phyloP scores from a whole-genome alignment of 2,113 vertebrate genomes.

The Cheirogaleus medius region DNA sequence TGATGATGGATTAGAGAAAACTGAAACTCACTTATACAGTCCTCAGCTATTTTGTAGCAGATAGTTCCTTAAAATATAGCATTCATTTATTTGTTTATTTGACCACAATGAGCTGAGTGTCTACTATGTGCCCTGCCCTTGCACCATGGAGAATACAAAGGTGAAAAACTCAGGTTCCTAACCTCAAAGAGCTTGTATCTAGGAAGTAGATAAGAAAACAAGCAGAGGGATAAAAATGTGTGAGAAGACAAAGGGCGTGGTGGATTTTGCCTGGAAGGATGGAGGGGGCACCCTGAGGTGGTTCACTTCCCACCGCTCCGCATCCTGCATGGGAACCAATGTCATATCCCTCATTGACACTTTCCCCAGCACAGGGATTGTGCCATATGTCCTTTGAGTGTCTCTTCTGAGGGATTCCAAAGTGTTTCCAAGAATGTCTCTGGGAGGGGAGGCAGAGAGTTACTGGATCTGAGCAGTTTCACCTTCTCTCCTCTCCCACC shows the following conservation, averaged over 20 bases:
- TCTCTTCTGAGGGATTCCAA: background rate
- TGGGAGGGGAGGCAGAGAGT: background rate
- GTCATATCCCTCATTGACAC: background rate
- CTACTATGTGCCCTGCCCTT: background rate
- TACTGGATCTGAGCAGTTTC: background rate
- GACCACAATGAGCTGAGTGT: background rate
- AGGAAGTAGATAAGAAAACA: background rate
- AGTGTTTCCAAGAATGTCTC: background rate
- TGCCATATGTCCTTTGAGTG: background rate
- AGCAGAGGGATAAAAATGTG: background rate
- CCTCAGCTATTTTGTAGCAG: slow-evolving; percentile 8
- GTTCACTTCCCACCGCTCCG: too few species aligned
- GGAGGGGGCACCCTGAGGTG: background rate
- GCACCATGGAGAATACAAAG: background rate
- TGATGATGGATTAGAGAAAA: background rate
- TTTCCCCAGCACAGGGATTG: background rate
- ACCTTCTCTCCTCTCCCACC: fast-evolving
- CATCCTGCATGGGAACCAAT: fast-evolving
- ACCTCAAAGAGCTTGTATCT: background rate
- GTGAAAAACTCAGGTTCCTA: background rate
- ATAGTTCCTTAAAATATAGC: slow-evolving; percentile 1
- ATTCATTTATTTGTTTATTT: background rate
- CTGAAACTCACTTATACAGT: slow-evolving; percentile 25
- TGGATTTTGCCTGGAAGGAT: background rate
- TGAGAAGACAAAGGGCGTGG: background rate